Conservation (phyloP, 92 coral and sea anemone species). For the Parazoanthus darwini region DNA sequence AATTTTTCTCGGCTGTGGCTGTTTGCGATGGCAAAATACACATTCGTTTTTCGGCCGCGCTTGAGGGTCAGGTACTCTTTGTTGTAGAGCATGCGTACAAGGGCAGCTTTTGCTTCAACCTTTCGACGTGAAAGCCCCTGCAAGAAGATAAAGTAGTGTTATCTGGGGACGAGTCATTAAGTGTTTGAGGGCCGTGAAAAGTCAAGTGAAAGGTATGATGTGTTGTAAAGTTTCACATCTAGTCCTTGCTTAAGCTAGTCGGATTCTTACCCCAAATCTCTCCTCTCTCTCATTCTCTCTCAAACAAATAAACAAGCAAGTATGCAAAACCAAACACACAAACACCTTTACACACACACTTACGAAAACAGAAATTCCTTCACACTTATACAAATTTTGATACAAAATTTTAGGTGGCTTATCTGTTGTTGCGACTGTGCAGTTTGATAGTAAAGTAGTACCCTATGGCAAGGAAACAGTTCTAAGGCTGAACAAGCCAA, state of each 20-base stretch:
- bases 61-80: neutral
- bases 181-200: neutral
- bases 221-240: neutral
- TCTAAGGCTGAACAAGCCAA: no score
- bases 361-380: no score
- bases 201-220: neutral
- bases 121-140: conserved; percentile 27
- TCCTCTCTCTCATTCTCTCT: neutral
- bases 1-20: neutral
- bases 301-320: no score
- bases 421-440: no score
- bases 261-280: neutral
- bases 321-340: no score
- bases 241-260: neutral
- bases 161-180: neutral
- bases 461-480: no score
- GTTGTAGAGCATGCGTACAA: conserved; percentile 32
- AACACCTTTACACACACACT: no score
- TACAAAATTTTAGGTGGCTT: no score
- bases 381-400: no score
- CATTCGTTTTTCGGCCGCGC: neutral
- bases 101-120: conserved; percentile 3
- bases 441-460: no score
- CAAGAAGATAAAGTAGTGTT: neutral
- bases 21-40: conserved; percentile 11